Evolutionary conservation across 2,113 vertebrate species (phyloP).

Genomic region (Conger conger): DNA sequence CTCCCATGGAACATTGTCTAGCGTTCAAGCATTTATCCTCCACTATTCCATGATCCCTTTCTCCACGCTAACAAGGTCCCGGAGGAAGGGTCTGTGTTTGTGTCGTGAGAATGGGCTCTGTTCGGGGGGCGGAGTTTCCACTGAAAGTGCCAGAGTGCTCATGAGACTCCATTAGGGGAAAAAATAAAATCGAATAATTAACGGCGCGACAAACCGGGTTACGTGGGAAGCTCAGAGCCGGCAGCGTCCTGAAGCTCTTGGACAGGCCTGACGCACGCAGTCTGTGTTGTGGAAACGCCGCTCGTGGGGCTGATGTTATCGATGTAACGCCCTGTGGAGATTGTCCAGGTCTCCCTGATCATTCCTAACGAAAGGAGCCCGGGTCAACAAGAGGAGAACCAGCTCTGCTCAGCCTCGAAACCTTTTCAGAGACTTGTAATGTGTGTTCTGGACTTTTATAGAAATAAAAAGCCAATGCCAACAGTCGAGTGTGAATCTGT

Average conservation of each 20-base stretch:
- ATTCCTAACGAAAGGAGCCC: neutral
- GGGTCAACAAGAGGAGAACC: neutral
- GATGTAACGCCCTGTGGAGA: neutral
- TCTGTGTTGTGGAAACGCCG: neutral
- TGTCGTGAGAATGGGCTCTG: neutral
- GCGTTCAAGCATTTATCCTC: neutral
- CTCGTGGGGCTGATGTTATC: neutral
- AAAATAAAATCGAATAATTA: neutral
- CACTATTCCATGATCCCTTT: neutral
- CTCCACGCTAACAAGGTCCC: neutral
- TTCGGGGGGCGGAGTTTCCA: neutral
- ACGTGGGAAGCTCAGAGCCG: too few species aligned
- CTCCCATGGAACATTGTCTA: neutral
- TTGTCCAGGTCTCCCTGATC: neutral
- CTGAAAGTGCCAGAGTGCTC: neutral
- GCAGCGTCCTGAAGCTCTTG: too few species aligned
- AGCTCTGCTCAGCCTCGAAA: neutral
- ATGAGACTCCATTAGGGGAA: neutral
- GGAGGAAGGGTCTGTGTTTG: neutral
- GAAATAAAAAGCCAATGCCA: neutral
- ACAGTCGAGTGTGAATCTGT: neutral
- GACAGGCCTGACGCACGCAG: neutral
- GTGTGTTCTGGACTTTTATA: slow-evolving; percentile 1
- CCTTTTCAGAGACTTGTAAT: neutral
- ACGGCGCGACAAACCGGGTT: too few species aligned